Base-by-base conservation (phyloP, 1,140 invertebrate genomes). In the Temnothorax longispinosus region DNA sequence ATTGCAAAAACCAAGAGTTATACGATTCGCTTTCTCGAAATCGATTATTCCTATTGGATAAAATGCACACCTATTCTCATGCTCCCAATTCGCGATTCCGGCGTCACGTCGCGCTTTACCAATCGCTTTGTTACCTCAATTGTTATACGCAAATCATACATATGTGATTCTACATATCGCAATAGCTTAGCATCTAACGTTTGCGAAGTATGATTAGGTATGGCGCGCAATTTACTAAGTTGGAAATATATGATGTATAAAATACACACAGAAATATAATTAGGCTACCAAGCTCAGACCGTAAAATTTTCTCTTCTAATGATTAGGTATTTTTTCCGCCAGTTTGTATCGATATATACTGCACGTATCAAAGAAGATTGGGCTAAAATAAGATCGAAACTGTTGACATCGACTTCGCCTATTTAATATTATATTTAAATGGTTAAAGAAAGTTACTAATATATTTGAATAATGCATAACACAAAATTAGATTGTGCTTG, bases 11-110 rank as follows among this genome's bases (percentile, higher is more conserved):
- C 52, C 38, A 10, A 62, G 8, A 78, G 32, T 27, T 72, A 10
- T 52, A 56, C n/a, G 27, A 67, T 71, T 76, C 44, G 50, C 15
- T 60, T 74, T 84, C 58, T 58, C 80, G n/a, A 82, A 82, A 81
- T 54, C 65, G 18, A 58, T 47, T 21, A 18, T 21, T 47, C 3
- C 21, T 35, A 35, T 13, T 65, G 11, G 47, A n/a, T 41, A 35
- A 50, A 78, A 65, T 1, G 3, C 6, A 13, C 21, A 44, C 10
- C n/a, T n/a, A 69, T 56, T 81, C 15, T 18, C 56, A 50, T 38
- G 80, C 27, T 60, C 80, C 3, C 7, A 27, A 72, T 58, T 65
- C 8, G 7, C 18, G 13, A 65, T 38, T 41, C 18, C 35, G 35
- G 7, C 0, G 18, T 52, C 3, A 44, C 8, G 13, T 76, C 11